Conservation (phyloP, 2,113 vertebrate species). For the Myxocyprinus asiaticus region DNA sequence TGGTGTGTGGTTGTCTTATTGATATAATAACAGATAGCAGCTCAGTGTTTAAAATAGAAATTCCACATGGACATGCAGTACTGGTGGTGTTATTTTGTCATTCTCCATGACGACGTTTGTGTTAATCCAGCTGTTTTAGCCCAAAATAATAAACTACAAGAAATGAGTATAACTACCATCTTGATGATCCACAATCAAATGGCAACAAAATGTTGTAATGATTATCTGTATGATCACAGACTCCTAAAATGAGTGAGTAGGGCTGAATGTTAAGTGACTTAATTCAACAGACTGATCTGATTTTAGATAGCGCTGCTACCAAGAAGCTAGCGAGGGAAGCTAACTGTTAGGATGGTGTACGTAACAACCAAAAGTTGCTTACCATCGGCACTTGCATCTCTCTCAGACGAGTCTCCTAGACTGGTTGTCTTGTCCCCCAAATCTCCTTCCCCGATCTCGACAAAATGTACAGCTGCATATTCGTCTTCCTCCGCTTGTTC, state of each 20-base stretch:
- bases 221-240: background rate
- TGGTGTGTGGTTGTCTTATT: too few relatives aligned
- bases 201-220: background rate
- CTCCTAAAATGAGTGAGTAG: background rate
- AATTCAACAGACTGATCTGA: background rate
- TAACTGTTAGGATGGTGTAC: background rate
- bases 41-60: too few relatives aligned
- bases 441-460: conserved; percentile 27
- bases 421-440: conserved; percentile 20
- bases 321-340: background rate
- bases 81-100: background rate
- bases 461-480: conserved; percentile 35
- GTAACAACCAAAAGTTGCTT: conserved; percentile 21
- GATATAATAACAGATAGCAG: too few relatives aligned
- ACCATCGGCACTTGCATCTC: conserved; percentile 42
- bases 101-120: background rate
- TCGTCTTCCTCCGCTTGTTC: conserved; percentile 54
- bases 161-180: background rate
- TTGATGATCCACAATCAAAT: background rate
- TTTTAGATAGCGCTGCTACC: background rate
- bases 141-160: background rate
- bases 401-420: conserved; percentile 5
- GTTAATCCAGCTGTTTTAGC: background rate
- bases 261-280: background rate
- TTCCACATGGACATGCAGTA: background rate